Evolutionary conservation across 2,888 invertebrate genomes (phyloP).

Genomic region (Agrotis segetum): DNA sequence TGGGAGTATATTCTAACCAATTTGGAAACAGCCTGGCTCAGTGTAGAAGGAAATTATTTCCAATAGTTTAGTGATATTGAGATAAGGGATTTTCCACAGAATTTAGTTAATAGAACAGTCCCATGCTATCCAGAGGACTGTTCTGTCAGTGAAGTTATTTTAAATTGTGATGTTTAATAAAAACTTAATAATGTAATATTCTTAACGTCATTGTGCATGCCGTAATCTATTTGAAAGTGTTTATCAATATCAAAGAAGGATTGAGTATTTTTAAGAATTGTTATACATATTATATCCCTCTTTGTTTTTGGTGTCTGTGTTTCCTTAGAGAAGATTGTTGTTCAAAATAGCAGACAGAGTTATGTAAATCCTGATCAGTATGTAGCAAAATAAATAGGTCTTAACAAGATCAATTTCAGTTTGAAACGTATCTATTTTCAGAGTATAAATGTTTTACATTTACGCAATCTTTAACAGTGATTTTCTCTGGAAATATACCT

Average conservation of each 20-base stretch:
- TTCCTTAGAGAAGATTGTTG: too few species aligned
- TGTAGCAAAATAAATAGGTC: neutral
- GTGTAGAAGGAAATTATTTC: neutral
- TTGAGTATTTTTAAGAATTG: too few species aligned
- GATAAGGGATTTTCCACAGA: neutral
- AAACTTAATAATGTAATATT: neutral
- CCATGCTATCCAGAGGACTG: too few species aligned
- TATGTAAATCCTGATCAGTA: too few species aligned
- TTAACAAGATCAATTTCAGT: neutral
- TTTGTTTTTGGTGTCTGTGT: too few species aligned
- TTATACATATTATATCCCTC: too few species aligned
- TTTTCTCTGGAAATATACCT: neutral
- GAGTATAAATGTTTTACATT: neutral
- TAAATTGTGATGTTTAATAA: neutral
- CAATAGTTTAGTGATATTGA: neutral
- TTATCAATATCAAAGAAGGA: too few species aligned
- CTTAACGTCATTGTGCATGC: neutral
- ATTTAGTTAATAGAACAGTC: neutral
- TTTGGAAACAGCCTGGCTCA: neutral
- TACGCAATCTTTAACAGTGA: neutral
- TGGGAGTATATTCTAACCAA: conserved; percentile 3
- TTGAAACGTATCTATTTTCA: neutral
- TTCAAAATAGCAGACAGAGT: too few species aligned
- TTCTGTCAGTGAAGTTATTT: neutral
- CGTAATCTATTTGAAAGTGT: neutral